Evolutionary conservation across 2,888 invertebrate genomes (phyloP), one percentile per base, ranked within the genome.

Genomic region (Pediacus dermestoides): DNA sequence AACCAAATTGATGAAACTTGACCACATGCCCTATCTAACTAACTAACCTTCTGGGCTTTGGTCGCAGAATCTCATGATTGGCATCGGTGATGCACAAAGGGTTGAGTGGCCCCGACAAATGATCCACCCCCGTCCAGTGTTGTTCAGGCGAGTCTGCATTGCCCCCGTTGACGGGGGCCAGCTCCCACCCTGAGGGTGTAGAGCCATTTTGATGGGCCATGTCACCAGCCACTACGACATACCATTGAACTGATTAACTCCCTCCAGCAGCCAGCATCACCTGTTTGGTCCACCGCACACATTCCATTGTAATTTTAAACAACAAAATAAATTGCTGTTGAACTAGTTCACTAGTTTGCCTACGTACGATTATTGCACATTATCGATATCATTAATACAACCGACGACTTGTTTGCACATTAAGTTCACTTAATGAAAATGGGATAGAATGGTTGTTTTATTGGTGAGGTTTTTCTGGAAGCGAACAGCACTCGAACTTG

Each of bases 1-100:
- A n/a, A n/a, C n/a, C n/a, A n/a, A n/a, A n/a, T n/a, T n/a, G n/a
- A n/a, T n/a, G n/a, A n/a, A n/a, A n/a, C n/a, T n/a, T n/a, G n/a
- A n/a, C n/a, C n/a, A n/a, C n/a, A n/a, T n/a, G n/a, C n/a, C n/a
- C n/a, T n/a, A n/a, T n/a, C n/a, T n/a, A n/a, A n/a, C n/a, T n/a
- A n/a, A 56, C 65, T 71, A 70, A 88, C 88, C 89, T 82, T 66
- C 89, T 78, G 6, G 89, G 88, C 67, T 89, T 89, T 7, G 89
- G 89, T 47, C 88, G 74, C 48, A 89, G 77, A 61, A 89, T 89
- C 70, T 89, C 88, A 71, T 89, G 88, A 56, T 83, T 85, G 54
- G 84, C 81, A 66, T 82, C 81, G 33, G 81, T 78, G 56, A 81
- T 80, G 63, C 81, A 80, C 39, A 80, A 71, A 39, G 78, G 80